Evolutionary conservation across 2,797 vertebrate genomes (phyloP).

Genomic region (Synaphobranchus kaupii): DNA sequence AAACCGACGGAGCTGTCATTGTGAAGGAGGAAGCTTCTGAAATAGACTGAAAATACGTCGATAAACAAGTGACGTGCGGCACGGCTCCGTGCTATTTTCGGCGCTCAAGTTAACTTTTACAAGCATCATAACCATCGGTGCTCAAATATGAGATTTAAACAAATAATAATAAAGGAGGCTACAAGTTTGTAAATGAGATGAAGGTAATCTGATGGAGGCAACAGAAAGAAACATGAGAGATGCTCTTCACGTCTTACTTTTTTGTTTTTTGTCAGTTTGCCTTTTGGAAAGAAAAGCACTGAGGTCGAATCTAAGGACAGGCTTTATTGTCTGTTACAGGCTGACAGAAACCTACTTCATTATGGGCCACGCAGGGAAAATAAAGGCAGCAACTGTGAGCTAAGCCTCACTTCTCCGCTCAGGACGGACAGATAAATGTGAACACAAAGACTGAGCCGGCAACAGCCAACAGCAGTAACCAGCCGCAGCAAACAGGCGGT

Average conservation of each 20-base stretch:
- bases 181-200: not conserved
- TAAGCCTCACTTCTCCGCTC: not conserved
- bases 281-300: not conserved
- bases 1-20: slow-evolving; percentile 34
- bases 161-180: not conserved
- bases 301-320: not conserved
- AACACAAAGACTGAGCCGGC: not conserved
- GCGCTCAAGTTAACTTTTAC: slow-evolving; percentile 27
- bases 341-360: slow-evolving; percentile 21
- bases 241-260: not conserved
- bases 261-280: not conserved
- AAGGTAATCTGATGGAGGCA: slow-evolving; percentile 21
- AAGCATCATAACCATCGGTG: not conserved
- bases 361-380: slow-evolving; percentile 29
- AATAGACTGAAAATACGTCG: not conserved
- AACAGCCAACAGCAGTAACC: not conserved
- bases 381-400: slow-evolving; percentile 24
- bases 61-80: slow-evolving; percentile 37
- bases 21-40: slow-evolving; percentile 23
- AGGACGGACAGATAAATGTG: not conserved
- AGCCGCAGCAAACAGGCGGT: not conserved
- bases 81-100: slow-evolving; percentile 42
- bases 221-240: slow-evolving; percentile 38
- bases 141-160: not conserved
- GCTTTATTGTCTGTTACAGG: not conserved